phyloP scores from a whole-genome alignment of 2,113 vertebrate genomes.

The Grallaria varia region DNA sequence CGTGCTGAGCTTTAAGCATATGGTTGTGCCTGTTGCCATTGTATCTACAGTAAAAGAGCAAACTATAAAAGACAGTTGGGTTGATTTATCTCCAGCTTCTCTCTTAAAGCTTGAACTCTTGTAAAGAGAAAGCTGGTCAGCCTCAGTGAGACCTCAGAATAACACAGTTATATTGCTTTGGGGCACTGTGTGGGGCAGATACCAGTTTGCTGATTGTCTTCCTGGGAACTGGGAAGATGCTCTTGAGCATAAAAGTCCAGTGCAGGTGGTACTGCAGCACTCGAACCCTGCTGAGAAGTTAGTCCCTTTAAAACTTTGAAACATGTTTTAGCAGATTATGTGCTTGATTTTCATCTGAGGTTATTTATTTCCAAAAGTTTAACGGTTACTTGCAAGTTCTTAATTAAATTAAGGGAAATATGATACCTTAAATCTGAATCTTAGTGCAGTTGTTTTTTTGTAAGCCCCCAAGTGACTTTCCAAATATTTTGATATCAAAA shows the following conservation, averaged over 20 bases:
- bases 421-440: neutral
- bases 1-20: neutral
- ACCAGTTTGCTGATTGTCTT: neutral
- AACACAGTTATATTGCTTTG: neutral
- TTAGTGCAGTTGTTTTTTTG: neutral
- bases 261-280: neutral
- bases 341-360: neutral
- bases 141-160: neutral
- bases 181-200: neutral
- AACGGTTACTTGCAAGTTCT: neutral
- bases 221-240: neutral
- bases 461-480: neutral
- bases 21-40: neutral
- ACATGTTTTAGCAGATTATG: neutral
- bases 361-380: neutral
- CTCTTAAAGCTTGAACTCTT: neutral
- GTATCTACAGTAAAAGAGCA: neutral
- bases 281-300: neutral
- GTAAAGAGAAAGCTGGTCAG: neutral
- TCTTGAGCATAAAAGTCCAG: neutral
- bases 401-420: neutral
- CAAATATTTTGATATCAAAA: neutral
- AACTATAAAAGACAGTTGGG: neutral
- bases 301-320: neutral
- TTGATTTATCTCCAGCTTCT: neutral